Base-by-base conservation (phyloP, 2,888 invertebrate species). In the Branchipolynoe longqiensis region DNA sequence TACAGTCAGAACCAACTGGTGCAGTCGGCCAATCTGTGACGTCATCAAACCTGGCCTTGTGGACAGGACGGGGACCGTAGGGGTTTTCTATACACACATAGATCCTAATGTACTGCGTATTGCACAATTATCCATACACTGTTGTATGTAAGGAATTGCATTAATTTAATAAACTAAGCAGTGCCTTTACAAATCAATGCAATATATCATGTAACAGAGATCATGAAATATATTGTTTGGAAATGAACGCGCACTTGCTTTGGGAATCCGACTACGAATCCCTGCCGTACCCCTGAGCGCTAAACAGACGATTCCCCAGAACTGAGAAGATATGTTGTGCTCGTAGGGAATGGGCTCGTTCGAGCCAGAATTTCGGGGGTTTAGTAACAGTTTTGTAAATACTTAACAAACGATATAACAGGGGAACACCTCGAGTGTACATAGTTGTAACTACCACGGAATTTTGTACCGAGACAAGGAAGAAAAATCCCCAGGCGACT, bases 331-430 rank as follows among this genome's bases (percentile, higher is more conserved):
- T 38, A 86, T 86, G 86, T 84, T 86, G 86, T 78, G 69, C 54
- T 86, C 73, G 69, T 83, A 78, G 59, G 78, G 18, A 86, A 81
- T 69, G 73, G 86, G 86, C 86, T 86, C 86, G 28, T 74, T 64
- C 54, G 86, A 84, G 85, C 86, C 84, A 82, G 59, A 84, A 86
- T 86, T 86, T 86, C 86, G 86, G 86, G 86, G 86, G 86, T 86
- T 84, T 82, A 64, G 69, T n/a, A 41, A 36, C 64, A 83, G 64
- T 62, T 84, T 69, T 74, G 84, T 74, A 86, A 58, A 86, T 74
- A 84, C 54, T 84, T 84, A 48, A 58, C 36, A 78, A 33, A 33
- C 48, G 78, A 69, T 59, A 48, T 12, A 54, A 84, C 36, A 74
- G 74, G 84, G 81, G 82, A 83, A 25, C 54, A 73, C 40, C 62